Percentiles rank a stretch among this genome's conserved stretches.
These are phyloP conservation scores for Cantharis rustica DNA, from an alignment of 2,888 invertebrate species.

Conservation along the genomic window DNA sequence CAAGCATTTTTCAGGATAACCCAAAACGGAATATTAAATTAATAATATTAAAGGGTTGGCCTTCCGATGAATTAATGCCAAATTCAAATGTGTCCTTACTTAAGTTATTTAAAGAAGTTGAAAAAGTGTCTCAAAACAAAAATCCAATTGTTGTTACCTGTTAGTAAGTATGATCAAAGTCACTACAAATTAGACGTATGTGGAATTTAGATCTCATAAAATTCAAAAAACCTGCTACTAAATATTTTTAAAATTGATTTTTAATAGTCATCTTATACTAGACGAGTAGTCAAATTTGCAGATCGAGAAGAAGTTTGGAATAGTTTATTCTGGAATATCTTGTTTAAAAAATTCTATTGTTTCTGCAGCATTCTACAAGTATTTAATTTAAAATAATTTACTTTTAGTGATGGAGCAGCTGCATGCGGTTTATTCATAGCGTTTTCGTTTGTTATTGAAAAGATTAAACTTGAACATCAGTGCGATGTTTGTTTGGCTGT, in stretches of 20 bases:
- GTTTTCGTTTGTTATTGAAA: slow-evolving; percentile 50
- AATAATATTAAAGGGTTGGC: slow-evolving; percentile 38
- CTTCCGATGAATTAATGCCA: slow-evolving; percentile 34
- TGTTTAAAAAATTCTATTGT: too few relatives aligned
- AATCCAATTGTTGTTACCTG: slow-evolving; percentile 45
- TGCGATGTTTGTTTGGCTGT: slow-evolving; percentile 55
- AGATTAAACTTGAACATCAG: slow-evolving; percentile 52
- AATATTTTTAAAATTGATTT: too few relatives aligned
- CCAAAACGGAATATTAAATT: slow-evolving; percentile 5
- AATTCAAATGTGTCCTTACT: slow-evolving; percentile 41
- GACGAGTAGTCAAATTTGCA: too few relatives aligned
- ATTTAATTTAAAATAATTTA: background rate
- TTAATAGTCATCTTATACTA: too few relatives aligned
- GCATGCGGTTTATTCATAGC: slow-evolving; percentile 54
- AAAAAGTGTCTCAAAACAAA: slow-evolving; percentile 39
- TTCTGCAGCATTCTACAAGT: background rate
- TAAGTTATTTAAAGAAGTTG: slow-evolving; percentile 43
- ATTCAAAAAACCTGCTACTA: too few relatives aligned
- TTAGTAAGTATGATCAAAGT: slow-evolving; percentile 40
- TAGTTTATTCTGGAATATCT: too few relatives aligned
- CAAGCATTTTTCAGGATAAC: slow-evolving; percentile 1
- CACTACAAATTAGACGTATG: too few relatives aligned
- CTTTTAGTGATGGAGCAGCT: slow-evolving; percentile 53
- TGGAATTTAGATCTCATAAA: too few relatives aligned
- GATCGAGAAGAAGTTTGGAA: too few relatives aligned